These are phyloP conservation scores for Parambassis ranga DNA, from an alignment of 2,797 vertebrate species.

Conservation along the genomic window DNA sequence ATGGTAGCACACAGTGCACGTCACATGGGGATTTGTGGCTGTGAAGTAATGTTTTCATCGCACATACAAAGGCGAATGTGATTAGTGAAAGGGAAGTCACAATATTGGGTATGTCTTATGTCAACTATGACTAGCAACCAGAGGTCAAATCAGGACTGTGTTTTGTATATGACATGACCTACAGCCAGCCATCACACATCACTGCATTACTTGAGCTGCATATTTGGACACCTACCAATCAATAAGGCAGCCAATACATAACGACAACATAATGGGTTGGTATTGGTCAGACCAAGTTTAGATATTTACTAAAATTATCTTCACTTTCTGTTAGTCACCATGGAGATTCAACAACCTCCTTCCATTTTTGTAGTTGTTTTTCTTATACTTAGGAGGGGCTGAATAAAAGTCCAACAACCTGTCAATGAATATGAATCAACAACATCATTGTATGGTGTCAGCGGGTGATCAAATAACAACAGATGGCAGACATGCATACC, in stretches of 20 bases:
- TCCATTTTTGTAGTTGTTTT: not conserved
- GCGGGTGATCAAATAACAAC: slow-evolving; percentile 63
- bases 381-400: not conserved
- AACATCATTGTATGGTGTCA: slow-evolving; percentile 34
- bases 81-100: not conserved
- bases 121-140: slow-evolving; percentile 9
- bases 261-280: not conserved
- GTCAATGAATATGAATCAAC: slow-evolving; percentile 53
- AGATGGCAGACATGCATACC: slow-evolving; percentile 68
- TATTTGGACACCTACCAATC: too few relatives aligned
- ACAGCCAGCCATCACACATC: not conserved
- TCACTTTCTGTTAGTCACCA: not conserved
- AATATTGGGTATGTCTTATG: slow-evolving; percentile 7
- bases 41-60: slow-evolving; percentile 25
- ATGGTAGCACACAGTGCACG: slow-evolving; percentile 1
- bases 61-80: not conserved
- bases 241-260: not conserved
- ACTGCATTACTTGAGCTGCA: not conserved
- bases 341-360: not conserved
- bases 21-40: not conserved
- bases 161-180: not conserved
- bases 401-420: slow-evolving; percentile 33
- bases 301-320: not conserved
- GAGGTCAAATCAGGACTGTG: too few relatives aligned
- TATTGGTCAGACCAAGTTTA: not conserved